phyloP scores from a whole-genome alignment of 2,113 vertebrate species.

The Mirza zaza region DNA sequence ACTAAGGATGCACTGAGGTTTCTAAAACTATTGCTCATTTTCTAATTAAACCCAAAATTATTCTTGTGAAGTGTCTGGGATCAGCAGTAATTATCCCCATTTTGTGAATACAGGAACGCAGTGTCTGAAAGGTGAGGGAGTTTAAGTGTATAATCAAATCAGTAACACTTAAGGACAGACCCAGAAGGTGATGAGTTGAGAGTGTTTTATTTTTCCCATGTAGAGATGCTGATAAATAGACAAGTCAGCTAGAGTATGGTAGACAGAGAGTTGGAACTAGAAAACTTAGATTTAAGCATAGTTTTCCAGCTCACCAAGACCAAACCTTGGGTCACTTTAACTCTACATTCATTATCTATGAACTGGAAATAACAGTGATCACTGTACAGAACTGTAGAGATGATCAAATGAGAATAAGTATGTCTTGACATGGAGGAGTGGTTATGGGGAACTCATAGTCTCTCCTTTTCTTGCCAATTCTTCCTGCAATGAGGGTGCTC shows the following conservation, averaged over 20 bases:
- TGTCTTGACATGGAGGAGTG: neutral
- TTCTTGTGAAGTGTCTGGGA: slow-evolving; percentile 59
- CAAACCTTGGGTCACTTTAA: neutral
- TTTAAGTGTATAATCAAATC: slow-evolving; percentile 43
- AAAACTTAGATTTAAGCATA: slow-evolving; percentile 7
- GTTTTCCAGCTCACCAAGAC: neutral
- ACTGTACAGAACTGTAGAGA: neutral
- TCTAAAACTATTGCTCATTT: slow-evolving; percentile 64
- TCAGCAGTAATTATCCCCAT: slow-evolving; percentile 62
- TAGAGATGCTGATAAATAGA: neutral
- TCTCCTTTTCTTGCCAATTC: neutral
- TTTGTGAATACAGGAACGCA: slow-evolving; percentile 54
- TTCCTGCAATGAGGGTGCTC: neutral
- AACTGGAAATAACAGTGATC: neutral
- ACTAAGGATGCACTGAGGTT: slow-evolving; percentile 39
- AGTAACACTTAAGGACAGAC: slow-evolving; percentile 1
- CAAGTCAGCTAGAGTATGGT: neutral
- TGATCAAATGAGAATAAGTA: neutral
- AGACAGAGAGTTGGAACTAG: neutral
- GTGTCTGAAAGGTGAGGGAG: slow-evolving; percentile 26
- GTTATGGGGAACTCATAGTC: neutral
- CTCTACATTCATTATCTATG: neutral
- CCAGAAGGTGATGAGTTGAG: neutral
- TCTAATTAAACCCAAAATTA: slow-evolving; percentile 68
- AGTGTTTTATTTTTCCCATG: neutral